Base-by-base conservation (phyloP, 2,797 vertebrate species). In the Falco novaeseelandiae region DNA sequence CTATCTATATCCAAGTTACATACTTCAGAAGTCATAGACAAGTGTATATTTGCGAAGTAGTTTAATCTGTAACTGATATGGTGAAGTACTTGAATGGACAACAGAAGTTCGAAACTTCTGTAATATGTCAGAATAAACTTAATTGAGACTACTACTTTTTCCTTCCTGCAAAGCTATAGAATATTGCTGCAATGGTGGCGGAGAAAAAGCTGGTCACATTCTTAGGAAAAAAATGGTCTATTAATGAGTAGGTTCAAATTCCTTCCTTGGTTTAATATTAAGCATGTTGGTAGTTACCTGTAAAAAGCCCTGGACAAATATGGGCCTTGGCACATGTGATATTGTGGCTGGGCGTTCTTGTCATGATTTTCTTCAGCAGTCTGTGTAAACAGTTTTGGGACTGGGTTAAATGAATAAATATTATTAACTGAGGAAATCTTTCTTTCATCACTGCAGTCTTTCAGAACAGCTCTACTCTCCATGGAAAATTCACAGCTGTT, bases 291-390 rank as follows among this genome's bases (percentile, higher is more conserved):
- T 59, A 80, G 38, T 46, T 83, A 34, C 8, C 7, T 67, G 10
- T 12, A 36, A 29, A 83, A 69, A 63, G 22, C 8, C 30, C 25
- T n/a, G 14, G 20, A 22, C 12, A 42, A 8, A 12, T 20, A 36
- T 3, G 5, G 20, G 44, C 42, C 8, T 48, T 38, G 74, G 26
- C 8, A 14, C 6, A 4, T 2, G 2, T 10, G 6, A 3, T 48
- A 11, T 1, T 55, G 30, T 65, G 21, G 9, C 52, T n/a, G 66
- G 57, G 18, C n/a, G 48, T 79, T 61, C 48, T 54, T n/a, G 15
- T 57, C 42, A 4, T 34, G 4, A 23, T 48, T 66, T 70, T 69
- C 21, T 79, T 66, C 44, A 54, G 18, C 10, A 34, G 48, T 34
- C 4, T 71, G n/a, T 78, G 29, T 55, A 51, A 74, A 83, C 8